These are phyloP conservation scores for Mizuhopecten yessoensis DNA, from an alignment of 1,140 invertebrate species.

Conservation along the genomic window DNA sequence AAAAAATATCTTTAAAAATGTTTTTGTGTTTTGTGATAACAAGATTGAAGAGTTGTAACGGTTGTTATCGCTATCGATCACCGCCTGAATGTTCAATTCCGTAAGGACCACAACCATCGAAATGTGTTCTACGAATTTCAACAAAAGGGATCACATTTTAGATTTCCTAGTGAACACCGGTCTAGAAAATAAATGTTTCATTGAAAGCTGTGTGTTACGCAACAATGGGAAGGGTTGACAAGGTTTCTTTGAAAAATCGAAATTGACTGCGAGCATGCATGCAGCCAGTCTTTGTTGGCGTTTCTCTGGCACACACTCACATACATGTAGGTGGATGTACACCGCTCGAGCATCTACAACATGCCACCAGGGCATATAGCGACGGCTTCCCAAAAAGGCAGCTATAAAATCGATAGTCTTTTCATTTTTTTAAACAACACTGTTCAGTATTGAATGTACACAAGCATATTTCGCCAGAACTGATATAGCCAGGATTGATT, in stretches of 20 bases:
- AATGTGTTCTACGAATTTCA: not conserved
- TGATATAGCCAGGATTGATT: not conserved
- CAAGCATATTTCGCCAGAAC: not conserved
- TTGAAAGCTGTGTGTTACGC: not conserved
- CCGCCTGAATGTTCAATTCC: not conserved
- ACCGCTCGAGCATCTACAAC: not conserved
- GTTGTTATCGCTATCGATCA: no score
- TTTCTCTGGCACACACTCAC: not conserved
- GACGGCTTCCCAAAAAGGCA: not conserved
- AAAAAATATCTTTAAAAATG: not conserved
- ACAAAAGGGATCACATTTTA: not conserved
- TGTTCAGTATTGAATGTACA: not conserved
- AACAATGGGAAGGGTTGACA: conserved; percentile 30
- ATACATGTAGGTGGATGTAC: not conserved
- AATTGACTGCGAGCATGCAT: not conserved
- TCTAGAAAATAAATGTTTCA: not conserved
- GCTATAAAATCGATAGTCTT: not conserved
- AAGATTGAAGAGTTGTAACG: not conserved
- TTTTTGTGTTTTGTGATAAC: not conserved
- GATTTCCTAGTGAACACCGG: not conserved
- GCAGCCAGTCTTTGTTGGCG: not conserved
- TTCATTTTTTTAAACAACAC: not conserved
- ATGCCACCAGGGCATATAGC: not conserved
- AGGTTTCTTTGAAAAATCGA: not conserved
- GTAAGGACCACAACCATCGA: not conserved